Evolutionary conservation across 1,140 invertebrate species (phyloP).

Genomic region (Cepaea nemoralis): DNA sequence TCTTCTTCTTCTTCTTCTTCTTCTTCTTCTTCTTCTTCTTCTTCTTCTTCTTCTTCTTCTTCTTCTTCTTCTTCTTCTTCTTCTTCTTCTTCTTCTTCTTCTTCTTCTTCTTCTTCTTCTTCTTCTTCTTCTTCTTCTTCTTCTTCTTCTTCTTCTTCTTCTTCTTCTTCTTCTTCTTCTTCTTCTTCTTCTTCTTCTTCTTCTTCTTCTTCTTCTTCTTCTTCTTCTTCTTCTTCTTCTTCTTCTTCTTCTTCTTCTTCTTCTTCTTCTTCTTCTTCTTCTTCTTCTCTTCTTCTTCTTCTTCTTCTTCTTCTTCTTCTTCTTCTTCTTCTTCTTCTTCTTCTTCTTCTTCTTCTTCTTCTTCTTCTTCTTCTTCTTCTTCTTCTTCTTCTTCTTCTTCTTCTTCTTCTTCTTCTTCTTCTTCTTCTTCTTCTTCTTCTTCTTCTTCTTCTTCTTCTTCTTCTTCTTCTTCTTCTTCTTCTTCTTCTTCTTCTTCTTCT

Average conservation of each 20-base stretch:
- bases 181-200: no score
- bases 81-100: no score
- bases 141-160: no score
- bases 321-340: neutral
- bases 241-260: neutral
- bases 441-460: neutral
- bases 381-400: neutral
- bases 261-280: neutral
- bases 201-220: neutral
- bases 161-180: no score
- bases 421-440: neutral
- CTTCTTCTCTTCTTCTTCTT: neutral
- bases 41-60: no score
- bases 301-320: neutral
- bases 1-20: neutral
- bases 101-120: no score
- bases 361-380: neutral
- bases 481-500: neutral
- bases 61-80: no score
- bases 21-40: neutral
- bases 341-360: neutral
- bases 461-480: neutral
- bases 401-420: neutral
- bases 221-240: slow-evolving; percentile 2
- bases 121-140: no score